These are phyloP conservation scores for Bubo scandiacus DNA, from an alignment of 2,113 vertebrate genomes.

Conservation along the genomic window DNA sequence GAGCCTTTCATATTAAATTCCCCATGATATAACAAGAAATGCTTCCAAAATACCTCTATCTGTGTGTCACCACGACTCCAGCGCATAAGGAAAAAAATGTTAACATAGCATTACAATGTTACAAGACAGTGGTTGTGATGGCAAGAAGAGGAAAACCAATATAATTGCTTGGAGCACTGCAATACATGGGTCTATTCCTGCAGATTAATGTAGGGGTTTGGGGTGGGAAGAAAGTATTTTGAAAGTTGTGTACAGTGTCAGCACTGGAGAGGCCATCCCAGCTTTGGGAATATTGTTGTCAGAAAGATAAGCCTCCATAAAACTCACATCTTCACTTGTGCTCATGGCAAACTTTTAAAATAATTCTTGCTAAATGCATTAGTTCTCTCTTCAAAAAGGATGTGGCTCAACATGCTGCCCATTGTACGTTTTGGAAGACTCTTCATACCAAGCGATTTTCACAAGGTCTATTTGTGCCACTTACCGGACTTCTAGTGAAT, in stretches of 20 bases:
- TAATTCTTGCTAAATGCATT: not conserved
- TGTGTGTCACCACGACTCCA: not conserved
- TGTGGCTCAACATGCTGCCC: rapidly evolving
- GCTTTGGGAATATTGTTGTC: not conserved
- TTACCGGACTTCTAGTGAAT: slow-evolving; percentile 20
- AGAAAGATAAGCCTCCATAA: not conserved
- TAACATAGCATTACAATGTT: not conserved
- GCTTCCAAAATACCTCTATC: not conserved
- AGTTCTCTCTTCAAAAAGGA: not conserved
- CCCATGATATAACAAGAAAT: not conserved
- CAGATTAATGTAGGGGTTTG: not conserved
- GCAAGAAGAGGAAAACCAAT: not conserved
- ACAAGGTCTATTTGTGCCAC: slow-evolving; percentile 11
- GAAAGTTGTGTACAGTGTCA: not conserved
- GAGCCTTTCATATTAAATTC: not conserved
- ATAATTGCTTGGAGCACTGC: not conserved
- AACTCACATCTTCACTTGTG: not conserved
- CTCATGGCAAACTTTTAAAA: not conserved
- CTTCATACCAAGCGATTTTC: not conserved
- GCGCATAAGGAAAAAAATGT: rapidly evolving
- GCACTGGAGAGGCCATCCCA: not conserved
- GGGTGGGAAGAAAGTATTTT: not conserved
- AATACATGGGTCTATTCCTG: not conserved
- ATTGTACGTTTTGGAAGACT: rapidly evolving
- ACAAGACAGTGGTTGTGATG: not conserved